Conservation (phyloP, 2,113 vertebrate genomes). For the Pedetes capensis region DNA sequence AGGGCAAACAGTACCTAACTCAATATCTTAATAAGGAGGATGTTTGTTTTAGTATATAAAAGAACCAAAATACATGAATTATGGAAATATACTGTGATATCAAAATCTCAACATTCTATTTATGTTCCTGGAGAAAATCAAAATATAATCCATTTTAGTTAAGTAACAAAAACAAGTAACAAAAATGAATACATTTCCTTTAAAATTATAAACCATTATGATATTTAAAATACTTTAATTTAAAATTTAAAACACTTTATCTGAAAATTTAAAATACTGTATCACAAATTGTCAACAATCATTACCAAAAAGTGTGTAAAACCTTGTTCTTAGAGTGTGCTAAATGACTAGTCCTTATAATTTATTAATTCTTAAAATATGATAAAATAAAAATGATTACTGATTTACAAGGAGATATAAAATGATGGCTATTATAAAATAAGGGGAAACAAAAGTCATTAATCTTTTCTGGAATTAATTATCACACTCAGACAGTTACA, state of each 20-base stretch:
- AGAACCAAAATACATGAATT: not conserved
- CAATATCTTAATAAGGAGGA: not conserved
- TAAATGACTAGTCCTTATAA: not conserved
- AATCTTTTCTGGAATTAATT: constrained; percentile 58
- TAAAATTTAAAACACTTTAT: constrained; percentile 55
- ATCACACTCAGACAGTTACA: constrained; percentile 51
- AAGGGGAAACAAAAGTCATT: constrained; percentile 61
- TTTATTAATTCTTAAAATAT: constrained; percentile 6
- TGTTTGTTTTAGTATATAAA: not conserved
- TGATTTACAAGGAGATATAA: constrained; percentile 24
- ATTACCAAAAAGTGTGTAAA: not conserved
- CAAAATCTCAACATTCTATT: not conserved
- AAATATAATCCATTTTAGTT: not conserved
- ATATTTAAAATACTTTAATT: constrained; percentile 25
- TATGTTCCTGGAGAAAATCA: not conserved
- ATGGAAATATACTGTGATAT: not conserved
- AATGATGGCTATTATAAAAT: constrained; percentile 34
- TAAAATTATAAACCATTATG: not conserved
- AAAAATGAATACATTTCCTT: no score
- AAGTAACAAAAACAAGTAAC: not conserved
- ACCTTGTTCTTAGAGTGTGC: not conserved
- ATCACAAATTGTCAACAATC: not conserved
- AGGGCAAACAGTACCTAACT: not conserved
- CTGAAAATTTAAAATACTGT: constrained; percentile 56
- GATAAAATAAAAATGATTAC: constrained; percentile 26